Percentiles rank a stretch among this genome's conserved stretches.
Conservation (phyloP, 2,888 invertebrate genomes). For the Tenthredo notha region DNA sequence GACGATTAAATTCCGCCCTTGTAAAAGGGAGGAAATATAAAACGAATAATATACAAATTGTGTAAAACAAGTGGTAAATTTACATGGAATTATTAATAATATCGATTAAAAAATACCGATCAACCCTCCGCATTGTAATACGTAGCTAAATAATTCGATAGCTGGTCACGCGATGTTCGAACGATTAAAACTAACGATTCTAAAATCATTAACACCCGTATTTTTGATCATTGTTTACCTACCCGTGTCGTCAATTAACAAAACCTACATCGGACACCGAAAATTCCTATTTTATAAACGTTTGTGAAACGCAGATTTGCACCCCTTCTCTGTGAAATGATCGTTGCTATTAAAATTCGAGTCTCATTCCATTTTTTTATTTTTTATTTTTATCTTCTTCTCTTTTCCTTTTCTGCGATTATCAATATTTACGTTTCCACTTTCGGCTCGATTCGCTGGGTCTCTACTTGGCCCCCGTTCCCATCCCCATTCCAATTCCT, state of each 20-base stretch:
- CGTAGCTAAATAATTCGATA: not conserved
- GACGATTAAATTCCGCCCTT: not conserved
- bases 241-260: not conserved
- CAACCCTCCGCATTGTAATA: not conserved
- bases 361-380: not conserved
- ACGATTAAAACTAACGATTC: not conserved
- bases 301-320: not conserved
- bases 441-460: conserved; percentile 18
- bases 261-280: too few species aligned
- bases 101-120: conserved; percentile 25
- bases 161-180: not conserved
- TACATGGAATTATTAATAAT: not conserved
- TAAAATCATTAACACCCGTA: not conserved
- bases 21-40: not conserved
- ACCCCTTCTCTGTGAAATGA: not conserved
- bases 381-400: not conserved
- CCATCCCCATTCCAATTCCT: not conserved
- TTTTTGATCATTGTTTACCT: not conserved
- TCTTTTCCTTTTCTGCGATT: not conserved
- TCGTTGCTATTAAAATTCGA: not conserved
- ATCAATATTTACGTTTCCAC: conserved; percentile 41
- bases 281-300: not conserved
- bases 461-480: conserved; percentile 20
- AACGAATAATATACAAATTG: not conserved
- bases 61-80: not conserved